phyloP scores from a whole-genome alignment of 2,113 vertebrate species.

The Saimiri boliviensis region DNA sequence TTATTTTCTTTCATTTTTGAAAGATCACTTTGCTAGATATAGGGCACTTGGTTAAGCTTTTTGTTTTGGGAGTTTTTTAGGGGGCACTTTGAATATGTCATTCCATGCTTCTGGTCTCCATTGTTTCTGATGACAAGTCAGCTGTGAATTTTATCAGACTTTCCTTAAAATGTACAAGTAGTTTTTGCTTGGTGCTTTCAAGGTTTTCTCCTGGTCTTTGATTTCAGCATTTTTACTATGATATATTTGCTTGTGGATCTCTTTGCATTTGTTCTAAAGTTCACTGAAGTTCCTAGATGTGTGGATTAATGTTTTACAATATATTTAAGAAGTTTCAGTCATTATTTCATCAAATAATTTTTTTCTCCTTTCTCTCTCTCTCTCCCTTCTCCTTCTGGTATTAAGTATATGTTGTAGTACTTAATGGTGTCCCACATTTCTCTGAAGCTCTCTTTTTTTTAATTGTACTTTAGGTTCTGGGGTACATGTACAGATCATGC shows the following conservation, averaged over 20 bases:
- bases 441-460: not conserved
- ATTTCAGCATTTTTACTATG: not conserved
- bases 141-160: not conserved
- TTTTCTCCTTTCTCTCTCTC: not conserved
- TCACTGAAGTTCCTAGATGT: not conserved
- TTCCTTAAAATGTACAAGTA: not conserved
- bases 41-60: not conserved
- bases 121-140: not conserved
- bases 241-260: not conserved
- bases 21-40: not conserved
- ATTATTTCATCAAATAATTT: not conserved
- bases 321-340: not conserved
- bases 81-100: not conserved
- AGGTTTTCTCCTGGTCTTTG: not conserved
- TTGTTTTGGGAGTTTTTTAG: not conserved
- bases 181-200: not conserved
- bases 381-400: not conserved
- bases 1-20: not conserved
- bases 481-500: no score
- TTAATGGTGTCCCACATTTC: not conserved
- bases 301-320: not conserved
- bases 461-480: no score
- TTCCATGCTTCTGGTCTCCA: not conserved
- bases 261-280: not conserved
- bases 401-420: not conserved